A percentile compares a stretch with the other conserved stretches of the same genome.
Conservation (phyloP, 1,140 invertebrate species). For the Lerema accius region DNA sequence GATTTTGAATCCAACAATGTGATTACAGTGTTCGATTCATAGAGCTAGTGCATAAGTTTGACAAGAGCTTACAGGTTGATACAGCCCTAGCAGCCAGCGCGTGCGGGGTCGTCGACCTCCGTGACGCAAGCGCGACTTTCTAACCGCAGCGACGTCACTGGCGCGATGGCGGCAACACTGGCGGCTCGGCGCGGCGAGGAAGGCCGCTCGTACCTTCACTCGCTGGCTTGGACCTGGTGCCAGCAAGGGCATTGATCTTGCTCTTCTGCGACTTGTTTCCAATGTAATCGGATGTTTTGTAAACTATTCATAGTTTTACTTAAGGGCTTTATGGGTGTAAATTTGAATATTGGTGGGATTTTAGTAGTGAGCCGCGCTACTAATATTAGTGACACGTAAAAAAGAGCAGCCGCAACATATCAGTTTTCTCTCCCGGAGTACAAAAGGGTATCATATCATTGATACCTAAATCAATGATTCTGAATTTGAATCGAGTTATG, state of each 20-base stretch:
- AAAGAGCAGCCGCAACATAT: too few species aligned
- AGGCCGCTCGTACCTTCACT: constrained; percentile 45
- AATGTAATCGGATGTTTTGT: neutral
- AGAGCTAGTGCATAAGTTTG: neutral
- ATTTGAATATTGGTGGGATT: too few species aligned
- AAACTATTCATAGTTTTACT: too few species aligned
- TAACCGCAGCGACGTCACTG: constrained; percentile 44
- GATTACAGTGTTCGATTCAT: too few species aligned
- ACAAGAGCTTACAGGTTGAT: neutral
- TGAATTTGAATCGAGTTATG: too few species aligned
- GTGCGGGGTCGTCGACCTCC: constrained; percentile 39
- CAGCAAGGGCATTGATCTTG: constrained; percentile 29
- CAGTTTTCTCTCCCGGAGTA: too few species aligned
- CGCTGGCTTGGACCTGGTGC: constrained; percentile 6
- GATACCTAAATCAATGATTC: too few species aligned
- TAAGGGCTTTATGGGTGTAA: too few species aligned
- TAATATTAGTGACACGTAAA: too few species aligned
- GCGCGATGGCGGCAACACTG: neutral
- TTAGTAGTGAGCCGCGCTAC: too few species aligned
- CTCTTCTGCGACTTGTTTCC: neutral
- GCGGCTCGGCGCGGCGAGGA: constrained; percentile 38
- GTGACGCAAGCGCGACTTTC: constrained; percentile 50
- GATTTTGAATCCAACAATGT: too few species aligned
- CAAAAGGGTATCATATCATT: too few species aligned
- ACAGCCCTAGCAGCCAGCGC: constrained; percentile 34